Conservation (phyloP, 2,113 vertebrate genomes). For the Diphyllodes magnificus region DNA sequence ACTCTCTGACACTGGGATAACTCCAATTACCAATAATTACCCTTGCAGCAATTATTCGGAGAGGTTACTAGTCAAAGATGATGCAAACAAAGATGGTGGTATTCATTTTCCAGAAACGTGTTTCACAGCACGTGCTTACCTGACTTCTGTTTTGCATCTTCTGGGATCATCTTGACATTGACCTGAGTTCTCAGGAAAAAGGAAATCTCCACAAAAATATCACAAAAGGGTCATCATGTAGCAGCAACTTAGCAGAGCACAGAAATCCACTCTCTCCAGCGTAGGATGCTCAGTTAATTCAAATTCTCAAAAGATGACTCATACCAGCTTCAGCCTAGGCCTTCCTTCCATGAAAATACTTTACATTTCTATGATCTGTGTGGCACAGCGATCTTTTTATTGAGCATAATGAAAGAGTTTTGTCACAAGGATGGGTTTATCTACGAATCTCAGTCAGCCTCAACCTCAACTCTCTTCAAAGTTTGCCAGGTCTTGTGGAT, state of each 20-base stretch:
- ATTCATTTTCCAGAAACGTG: background rate
- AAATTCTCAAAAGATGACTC: background rate
- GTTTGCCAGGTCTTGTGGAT: background rate
- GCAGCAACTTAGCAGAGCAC: background rate
- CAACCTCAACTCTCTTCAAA: background rate
- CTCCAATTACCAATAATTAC: background rate
- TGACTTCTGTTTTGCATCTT: background rate
- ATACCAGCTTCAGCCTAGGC: background rate
- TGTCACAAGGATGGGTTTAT: background rate
- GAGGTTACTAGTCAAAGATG: background rate
- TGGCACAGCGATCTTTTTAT: background rate
- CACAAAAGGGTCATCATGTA: background rate
- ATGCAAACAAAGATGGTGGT: background rate
- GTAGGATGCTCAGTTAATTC: background rate
- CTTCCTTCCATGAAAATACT: background rate
- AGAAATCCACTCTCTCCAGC: background rate
- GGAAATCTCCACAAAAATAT: background rate
- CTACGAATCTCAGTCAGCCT: background rate
- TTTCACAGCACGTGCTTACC: background rate
- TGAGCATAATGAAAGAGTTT: background rate
- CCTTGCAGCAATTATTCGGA: background rate
- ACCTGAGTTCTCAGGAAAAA: background rate
- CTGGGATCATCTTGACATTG: slow-evolving; percentile 8
- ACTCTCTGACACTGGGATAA: background rate
- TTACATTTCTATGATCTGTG: background rate